Evolutionary conservation across 2,113 vertebrate genomes (phyloP), one percentile per base, ranked within the genome.

Genomic region (Apteryx mantelli): DNA sequence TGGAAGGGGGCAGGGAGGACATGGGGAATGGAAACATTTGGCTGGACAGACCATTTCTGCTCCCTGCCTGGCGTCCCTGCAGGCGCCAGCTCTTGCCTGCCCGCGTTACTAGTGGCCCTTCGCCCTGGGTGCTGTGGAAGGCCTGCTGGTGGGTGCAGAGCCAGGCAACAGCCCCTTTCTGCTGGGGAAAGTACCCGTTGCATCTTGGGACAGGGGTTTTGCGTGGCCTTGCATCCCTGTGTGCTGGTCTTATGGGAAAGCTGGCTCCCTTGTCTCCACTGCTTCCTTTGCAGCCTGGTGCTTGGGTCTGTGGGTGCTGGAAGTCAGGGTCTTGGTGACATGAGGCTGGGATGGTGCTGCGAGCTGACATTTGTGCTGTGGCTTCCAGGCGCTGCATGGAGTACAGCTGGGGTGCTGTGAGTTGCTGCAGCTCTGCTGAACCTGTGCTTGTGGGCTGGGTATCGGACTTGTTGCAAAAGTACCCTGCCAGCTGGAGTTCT

Each of bases 1-100:
- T 95, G 97, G 97, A 97, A 95, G 95, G 97, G 88, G 93, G 97
- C 97, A 96, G 97, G 97, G 94, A 98, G 97, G 96, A 96, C 98
- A 95, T 88, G 46, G 87, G 93, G 96, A 97, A 96, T 98, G 97
- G 98, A 98, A 98, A 98, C 95, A 97, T 97, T 98, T 97, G 88
- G 93, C 95, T 82, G 96, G 89, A 95, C 13, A 40, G 76, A 48
- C 88, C 13, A 28, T 84, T 94, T 83, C 95, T 96, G 66, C 91
- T 97, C 93, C 65, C 87, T 70, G 88, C 93, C 91, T 60, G 63
- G 25, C 64, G 84, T 89, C 87, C 73, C 69, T 73, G 87, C 94
- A 80, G 77, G 42, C 34, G 0, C 76, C 2, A 56, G 84, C 88
- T 79, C 66, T 60, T 55, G 77, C 68, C 82, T 53, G 65, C 56